Percentiles rank a stretch among this genome's conserved stretches.
These are phyloP conservation scores for Menidia menidia DNA, from an alignment of 2,797 vertebrate genomes.

Conservation along the genomic window DNA sequence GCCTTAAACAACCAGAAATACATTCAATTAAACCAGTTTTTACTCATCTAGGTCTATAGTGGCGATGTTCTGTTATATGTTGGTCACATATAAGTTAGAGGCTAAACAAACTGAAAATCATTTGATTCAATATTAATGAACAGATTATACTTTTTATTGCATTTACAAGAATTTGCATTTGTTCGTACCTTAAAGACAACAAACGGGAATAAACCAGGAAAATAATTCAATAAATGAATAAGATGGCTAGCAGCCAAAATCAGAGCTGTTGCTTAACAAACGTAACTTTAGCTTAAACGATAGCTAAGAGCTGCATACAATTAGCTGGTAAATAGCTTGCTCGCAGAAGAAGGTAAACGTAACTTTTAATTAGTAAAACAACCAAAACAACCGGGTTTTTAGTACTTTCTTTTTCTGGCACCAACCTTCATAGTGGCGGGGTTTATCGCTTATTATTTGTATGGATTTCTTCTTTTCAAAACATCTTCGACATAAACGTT, in stretches of 20 bases:
- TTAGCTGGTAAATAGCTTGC: slow-evolving; percentile 23
- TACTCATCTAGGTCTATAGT: no score
- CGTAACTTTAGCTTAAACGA: not conserved
- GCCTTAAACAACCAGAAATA: no score
- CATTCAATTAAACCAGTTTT: no score
- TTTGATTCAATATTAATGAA: not conserved
- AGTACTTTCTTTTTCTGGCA: not conserved
- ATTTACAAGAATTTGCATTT: not conserved
- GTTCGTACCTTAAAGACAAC: not conserved
- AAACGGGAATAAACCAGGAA: not conserved
- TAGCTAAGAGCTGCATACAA: slow-evolving; percentile 12
- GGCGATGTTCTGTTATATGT: no score
- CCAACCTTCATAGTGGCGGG: slow-evolving; percentile 78
- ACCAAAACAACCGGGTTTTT: fast-evolving
- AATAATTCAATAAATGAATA: no score
- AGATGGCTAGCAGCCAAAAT: no score
- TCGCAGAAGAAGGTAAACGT: not conserved
- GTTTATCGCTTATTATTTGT: not conserved
- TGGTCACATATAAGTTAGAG: no score
- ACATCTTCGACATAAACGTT: slow-evolving; percentile 18
- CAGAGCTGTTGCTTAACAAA: not conserved
- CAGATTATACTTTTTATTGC: not conserved
- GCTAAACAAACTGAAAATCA: no score
- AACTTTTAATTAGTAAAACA: not conserved
- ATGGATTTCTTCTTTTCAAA: slow-evolving; percentile 14